Base-by-base conservation (phyloP, 1,140 invertebrate genomes). In the Macrobrachium rosenbergii region DNA sequence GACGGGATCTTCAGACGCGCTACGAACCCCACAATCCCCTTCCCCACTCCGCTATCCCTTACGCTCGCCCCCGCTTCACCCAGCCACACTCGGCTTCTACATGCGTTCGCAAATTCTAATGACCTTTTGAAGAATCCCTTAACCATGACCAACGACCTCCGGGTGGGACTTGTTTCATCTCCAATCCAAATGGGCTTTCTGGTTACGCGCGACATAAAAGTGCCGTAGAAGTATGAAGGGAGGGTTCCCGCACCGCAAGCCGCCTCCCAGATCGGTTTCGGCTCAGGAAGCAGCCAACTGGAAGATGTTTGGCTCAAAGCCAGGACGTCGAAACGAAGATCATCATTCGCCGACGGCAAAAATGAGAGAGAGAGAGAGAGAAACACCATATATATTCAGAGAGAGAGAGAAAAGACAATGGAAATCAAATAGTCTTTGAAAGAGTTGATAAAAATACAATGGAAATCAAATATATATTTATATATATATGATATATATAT, bases 1-100 rank as follows among this genome's bases (percentile, higher is more conserved):
- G 82, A 83, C 82, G 82, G 72, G 82, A 21, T 83, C 72, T 60
- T 52, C 23, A 75, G 45, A 52, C 69, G 58, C 67, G 58, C 63
- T 83, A 60, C 63, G 59, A 83, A 63, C 72, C 60, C n/a, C 11
- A 58, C 72, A 83, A 59, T 83, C 58, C 82, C 23, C 72, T 75
- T 19, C 23, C 7, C 23, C 72, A 17, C 6, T 6, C 72, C 17
- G 5, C 72, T 21, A 19, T 21, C 72, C 72, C 12, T 7, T 17
- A 45, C 8, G 7, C 45, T 75, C 23, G 7, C 72, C 5, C 37
- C 76, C 23, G 3, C 45, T 19, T 23, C 45, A 2, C 76, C 76
- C n/a, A 19, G 45, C 21, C 45, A 21, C 72, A 23, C 52, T 52
- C 52, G 52, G 6, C 52, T 52, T 52, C 52, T 52, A 52, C 52